A percentile compares a stretch with the other conserved stretches of the same genome.
Conservation (phyloP, 2,888 invertebrate species). For the Polymixis lichenea region DNA sequence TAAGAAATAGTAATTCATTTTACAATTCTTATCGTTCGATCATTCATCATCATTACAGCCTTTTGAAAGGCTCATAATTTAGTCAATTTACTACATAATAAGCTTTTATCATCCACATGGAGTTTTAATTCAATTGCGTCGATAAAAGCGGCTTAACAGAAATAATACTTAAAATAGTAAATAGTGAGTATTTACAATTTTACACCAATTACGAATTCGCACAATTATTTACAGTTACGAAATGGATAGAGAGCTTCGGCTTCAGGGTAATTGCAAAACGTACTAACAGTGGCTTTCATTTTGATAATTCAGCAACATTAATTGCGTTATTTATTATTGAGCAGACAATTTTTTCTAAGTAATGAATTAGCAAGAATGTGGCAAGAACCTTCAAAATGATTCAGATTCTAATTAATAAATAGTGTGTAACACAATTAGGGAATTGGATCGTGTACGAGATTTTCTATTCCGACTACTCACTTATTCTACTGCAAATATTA, state of each 20-base stretch:
- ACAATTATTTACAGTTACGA: not conserved
- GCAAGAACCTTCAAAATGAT: no score
- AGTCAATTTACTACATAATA: constrained; percentile 6
- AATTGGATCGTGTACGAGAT: no score
- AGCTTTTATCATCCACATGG: constrained; percentile 10
- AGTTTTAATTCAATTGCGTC: constrained; percentile 30
- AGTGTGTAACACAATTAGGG: no score
- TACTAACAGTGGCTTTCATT: no score
- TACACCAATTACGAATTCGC: not conserved
- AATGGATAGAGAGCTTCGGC: no score
- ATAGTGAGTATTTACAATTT: not conserved
- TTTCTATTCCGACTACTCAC: not conserved
- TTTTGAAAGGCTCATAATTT: constrained; percentile 8
- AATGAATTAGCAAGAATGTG: no score
- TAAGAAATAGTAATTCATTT: not conserved
- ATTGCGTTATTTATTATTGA: no score
- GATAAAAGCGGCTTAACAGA: constrained; percentile 13
- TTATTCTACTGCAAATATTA: no score
- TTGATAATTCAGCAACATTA: no score
- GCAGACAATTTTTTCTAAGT: no score
- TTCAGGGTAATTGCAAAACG: no score
- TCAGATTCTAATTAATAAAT: no score
- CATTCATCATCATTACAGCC: not conserved
- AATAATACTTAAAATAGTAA: constrained; percentile 7
- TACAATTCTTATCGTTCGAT: not conserved